Evolutionary conservation across 1,140 invertebrate species (phyloP), one percentile per base, ranked within the genome.

Genomic region (Pentalonia nigronervosa): DNA sequence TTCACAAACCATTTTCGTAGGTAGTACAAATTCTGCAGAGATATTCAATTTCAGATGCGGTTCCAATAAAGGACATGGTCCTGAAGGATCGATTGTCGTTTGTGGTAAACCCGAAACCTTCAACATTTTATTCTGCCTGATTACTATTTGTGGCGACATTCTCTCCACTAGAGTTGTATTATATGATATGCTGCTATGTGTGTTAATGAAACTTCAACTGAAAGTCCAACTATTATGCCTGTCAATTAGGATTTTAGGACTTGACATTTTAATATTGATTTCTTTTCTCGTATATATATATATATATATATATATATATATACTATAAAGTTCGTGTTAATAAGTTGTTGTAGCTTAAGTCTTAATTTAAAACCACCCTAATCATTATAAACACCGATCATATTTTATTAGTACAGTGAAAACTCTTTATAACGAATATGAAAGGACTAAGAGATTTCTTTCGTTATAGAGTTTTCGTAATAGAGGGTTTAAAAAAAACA

Each of bases 91-190:
- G 84, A 86, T 47, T 86, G 45, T 45, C 45, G 9, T 86, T 86
- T 86, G 84, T 47, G 84, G 84, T 86, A 48, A 86, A 45, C 84
- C 45, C 36, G 30, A 86, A 48, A 86, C 45, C 45, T 45, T 86
- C 41, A 86, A 30, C 84, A 48, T 86, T 86, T 86, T 86, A 86
- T 86, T 47, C 41, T 1, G 25, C 11, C 41, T 45, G 84, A 86
- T 86, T 47, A 86, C 84, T 86, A 86, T 86, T 86, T 86, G 84
- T 86, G 84, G 84, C 25, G 23, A 47, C 84, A 86, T 86, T 86
- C 41, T 45, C 83, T 86, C 25, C 30, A 47, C 45, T n/a, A 47
- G 45, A 86, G 25, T 86, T 14, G 30, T 86, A 86, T 41, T 2
- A 41, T 45, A 86, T 45, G 25, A 86, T 86, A 30, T n/a, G 3